Conservation (phyloP, 2,113 vertebrate species). For the Riparia riparia region DNA sequence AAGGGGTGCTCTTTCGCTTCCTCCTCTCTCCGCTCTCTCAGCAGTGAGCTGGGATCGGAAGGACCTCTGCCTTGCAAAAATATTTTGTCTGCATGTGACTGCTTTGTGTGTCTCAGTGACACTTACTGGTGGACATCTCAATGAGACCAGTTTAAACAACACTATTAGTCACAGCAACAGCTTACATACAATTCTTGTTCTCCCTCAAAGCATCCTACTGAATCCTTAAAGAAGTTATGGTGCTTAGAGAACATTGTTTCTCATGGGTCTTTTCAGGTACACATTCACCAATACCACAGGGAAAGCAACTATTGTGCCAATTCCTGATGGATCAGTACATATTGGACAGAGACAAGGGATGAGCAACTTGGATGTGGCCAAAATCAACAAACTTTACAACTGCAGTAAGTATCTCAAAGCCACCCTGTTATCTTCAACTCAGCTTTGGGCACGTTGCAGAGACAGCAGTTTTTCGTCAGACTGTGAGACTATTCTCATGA, state of each 20-base stretch:
- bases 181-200: neutral
- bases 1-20: too few species aligned
- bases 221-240: neutral
- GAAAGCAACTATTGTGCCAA: constrained; percentile 82
- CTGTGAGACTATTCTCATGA: neutral
- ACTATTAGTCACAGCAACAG: neutral
- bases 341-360: constrained; percentile 84
- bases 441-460: neutral
- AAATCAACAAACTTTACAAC: constrained; percentile 83
- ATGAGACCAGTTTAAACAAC: neutral
- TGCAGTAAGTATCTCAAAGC: constrained; percentile 74
- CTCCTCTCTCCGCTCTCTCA: too few species aligned
- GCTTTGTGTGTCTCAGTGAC: too few species aligned
- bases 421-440: neutral
- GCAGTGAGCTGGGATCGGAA: too few species aligned
- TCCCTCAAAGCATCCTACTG: neutral
- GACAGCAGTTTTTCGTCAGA: neutral
- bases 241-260: neutral
- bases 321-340: constrained; percentile 77
- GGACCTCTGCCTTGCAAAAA: too few species aligned
- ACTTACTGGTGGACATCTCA: neutral
- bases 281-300: constrained; percentile 81
- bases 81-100: too few species aligned
- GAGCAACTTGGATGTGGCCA: constrained; percentile 80
- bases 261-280: constrained; percentile 65